These are phyloP conservation scores for Fratercula arctica DNA, from an alignment of 2,797 vertebrate genomes.

Conservation along the genomic window DNA sequence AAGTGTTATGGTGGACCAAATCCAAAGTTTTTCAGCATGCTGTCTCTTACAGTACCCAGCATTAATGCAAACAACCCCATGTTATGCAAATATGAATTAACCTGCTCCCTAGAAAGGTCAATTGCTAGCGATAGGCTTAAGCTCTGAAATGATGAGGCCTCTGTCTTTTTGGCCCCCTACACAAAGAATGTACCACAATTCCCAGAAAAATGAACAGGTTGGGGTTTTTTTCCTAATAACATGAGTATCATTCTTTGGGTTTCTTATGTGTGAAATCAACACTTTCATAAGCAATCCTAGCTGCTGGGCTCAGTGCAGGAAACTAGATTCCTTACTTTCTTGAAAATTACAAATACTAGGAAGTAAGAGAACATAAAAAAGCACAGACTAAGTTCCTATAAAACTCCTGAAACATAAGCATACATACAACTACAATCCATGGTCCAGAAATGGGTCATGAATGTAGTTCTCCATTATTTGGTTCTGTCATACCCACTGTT, in stretches of 20 bases:
- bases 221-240: not conserved
- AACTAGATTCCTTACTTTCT: not conserved
- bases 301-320: not conserved
- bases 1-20: not conserved
- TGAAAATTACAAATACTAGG: not conserved
- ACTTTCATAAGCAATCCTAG: not conserved
- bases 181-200: not conserved
- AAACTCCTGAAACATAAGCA: not conserved
- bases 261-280: not conserved
- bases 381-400: not conserved
- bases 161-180: not conserved
- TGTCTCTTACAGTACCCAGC: not conserved
- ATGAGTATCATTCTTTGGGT: not conserved
- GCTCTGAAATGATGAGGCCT: not conserved
- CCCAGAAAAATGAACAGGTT: not conserved
- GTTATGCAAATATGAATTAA: not conserved
- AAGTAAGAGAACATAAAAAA: not conserved
- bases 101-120: not conserved
- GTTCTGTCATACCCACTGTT: not conserved
- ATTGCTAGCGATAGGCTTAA: not conserved
- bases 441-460: not conserved
- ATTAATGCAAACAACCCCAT: accelerated
- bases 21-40: not conserved
- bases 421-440: not conserved
- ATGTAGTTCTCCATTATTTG: not conserved